Evolutionary conservation across 2,113 vertebrate genomes (phyloP).

Genomic region (Aptenodytes patagonicus): DNA sequence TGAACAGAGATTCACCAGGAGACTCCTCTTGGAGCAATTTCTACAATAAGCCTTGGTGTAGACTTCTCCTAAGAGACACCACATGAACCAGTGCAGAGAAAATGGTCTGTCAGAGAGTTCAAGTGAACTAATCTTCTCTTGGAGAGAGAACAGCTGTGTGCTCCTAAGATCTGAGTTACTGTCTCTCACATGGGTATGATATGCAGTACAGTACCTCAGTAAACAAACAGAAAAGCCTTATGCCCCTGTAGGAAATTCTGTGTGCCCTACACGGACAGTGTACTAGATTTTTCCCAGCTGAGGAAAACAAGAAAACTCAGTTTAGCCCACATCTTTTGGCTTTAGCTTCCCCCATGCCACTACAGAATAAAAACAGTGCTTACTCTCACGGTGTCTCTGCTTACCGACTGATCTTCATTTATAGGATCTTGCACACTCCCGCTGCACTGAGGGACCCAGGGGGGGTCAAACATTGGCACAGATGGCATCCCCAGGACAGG

Average conservation of each 20-base stretch:
- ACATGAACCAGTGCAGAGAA: background rate
- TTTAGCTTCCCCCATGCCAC: background rate
- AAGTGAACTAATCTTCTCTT: background rate
- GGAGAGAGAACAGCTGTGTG: background rate
- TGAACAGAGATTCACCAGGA: background rate
- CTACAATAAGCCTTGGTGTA: background rate
- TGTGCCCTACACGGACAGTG: background rate
- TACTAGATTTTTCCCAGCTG: background rate
- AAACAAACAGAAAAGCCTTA: background rate
- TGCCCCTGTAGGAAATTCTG: background rate
- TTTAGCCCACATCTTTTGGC: background rate
- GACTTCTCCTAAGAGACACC: background rate
- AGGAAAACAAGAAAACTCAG: background rate
- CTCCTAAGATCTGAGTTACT: background rate
- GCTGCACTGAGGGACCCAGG: slow-evolving; percentile 96
- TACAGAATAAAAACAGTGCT: background rate
- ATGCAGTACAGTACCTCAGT: background rate
- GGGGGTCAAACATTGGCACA: slow-evolving; percentile 97
- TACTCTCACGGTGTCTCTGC: slow-evolving; percentile 26
- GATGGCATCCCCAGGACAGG: slow-evolving; percentile 98
- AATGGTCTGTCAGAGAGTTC: background rate
- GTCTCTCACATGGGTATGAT: background rate
- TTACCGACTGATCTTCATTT: slow-evolving; percentile 97
- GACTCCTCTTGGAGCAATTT: background rate
- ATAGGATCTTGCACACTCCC: slow-evolving; percentile 97